Base-by-base conservation (phyloP, 2,113 vertebrate genomes). In the Ascaphus truei region DNA sequence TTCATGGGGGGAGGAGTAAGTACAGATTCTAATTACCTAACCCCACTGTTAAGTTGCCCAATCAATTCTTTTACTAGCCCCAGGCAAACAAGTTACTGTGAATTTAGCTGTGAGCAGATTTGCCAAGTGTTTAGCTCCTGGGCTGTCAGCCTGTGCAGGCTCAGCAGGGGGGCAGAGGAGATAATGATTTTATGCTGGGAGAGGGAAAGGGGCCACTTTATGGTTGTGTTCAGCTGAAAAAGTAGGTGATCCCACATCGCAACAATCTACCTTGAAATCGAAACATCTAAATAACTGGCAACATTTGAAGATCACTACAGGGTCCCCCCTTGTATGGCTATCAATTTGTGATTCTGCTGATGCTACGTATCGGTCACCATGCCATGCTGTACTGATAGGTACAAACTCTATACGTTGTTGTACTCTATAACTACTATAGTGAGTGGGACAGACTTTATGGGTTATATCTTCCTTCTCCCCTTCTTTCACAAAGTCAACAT, bases 21-120 rank as follows among this genome's bases (percentile, higher is more conserved):
- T 69, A 60, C 66, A 27, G 43, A 69, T 51, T 69, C 41, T 69
- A 69, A 69, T 69, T 69, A 69, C 56, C 66, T 60, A 69, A 60
- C 66, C 66, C 55, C 66, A 27, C 55, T 45, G 41, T 51, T 50
- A 47, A 43, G 33, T 59, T 23, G 66, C 66, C 66, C 66, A 52
- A 60, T 69, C 56, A 51, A 52, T 60, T 51, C 43, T 60, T 29
- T 39, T 7, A 8, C 43, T 60, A 60, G 66, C 66, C 66, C 13
- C 2, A 29, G 55, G 66, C 66, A 30, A n/a, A n/a, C n/a, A n/a
- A n/a, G n/a, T n/a, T n/a, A n/a, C n/a, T n/a, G n/a, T n/a, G n/a
- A n/a, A n/a, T n/a, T n/a, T n/a, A n/a, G n/a, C n/a, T n/a, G 20
- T 10, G 22, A 20, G 66, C 33, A 69, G 56, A 60, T 27, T 51